Base-by-base conservation (phyloP, 1,140 invertebrate species). In the Cydia fagiglandana region DNA sequence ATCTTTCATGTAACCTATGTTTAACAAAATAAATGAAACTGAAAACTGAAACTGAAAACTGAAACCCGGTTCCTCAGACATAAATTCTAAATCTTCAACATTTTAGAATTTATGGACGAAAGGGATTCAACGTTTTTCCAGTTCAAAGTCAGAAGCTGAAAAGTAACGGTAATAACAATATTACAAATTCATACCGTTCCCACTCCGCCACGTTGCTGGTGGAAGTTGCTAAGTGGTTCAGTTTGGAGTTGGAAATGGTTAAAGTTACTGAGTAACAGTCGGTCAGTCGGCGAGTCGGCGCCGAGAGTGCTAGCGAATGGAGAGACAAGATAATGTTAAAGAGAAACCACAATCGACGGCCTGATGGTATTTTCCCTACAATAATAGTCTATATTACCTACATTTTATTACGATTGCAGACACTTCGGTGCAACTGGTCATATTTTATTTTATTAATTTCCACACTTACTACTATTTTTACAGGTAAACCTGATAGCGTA, bases 21-120 rank as follows among this genome's bases (percentile, higher is more conserved):
- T n/a, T n/a, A n/a, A n/a, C n/a, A n/a, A n/a, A n/a, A n/a, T n/a
- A n/a, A n/a, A n/a, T n/a, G n/a, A n/a, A n/a, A n/a, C n/a, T n/a
- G n/a, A n/a, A n/a, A n/a, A n/a, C n/a, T n/a, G n/a, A n/a, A n/a
- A n/a, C n/a, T n/a, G n/a, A n/a, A n/a, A n/a, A n/a, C n/a, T n/a
- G n/a, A 56, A 56, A 17, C 53, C n/a, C 10, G n/a, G 7, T n/a
- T 17, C 53, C n/a, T 56, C 15, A 56, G n/a, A 56, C 53, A 20
- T 56, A 56, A 56, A 56, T 56, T 56, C n/a, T 56, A n/a, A 17
- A 56, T 17, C 53, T 56, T 56, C 5, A 50, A 50, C 47, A n/a
- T 50, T 50, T 50, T 56, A 17, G n/a, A 56, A 56, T 56, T 56
- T 56, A 50, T 50, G 47, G 15, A 13, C 9, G 53, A 56, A 20